Conservation (phyloP, 2,113 vertebrate genomes). For the Lagopus leucura region DNA sequence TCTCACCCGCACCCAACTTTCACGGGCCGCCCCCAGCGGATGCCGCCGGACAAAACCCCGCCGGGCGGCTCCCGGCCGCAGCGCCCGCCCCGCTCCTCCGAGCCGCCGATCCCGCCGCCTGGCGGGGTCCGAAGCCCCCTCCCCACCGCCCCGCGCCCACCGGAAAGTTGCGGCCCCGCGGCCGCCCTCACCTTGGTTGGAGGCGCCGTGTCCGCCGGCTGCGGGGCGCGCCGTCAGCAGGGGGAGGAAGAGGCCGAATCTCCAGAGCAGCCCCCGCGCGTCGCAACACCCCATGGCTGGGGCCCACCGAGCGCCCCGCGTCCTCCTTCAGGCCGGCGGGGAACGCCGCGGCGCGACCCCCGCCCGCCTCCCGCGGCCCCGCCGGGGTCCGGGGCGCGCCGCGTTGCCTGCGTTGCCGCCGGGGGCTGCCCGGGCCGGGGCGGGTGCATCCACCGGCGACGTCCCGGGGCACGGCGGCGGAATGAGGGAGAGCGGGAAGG, state of each 20-base stretch:
- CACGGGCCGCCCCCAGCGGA: too few species aligned
- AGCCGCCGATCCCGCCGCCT: too few species aligned
- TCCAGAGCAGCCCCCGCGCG: conserved; percentile 69
- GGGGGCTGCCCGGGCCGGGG: not conserved
- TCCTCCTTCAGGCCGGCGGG: conserved; percentile 48
- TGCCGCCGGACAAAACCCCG: too few species aligned
- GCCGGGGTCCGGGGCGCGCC: conserved; percentile 40
- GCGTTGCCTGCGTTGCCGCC: not conserved
- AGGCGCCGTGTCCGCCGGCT: conserved; percentile 70
- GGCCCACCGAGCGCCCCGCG: not conserved
- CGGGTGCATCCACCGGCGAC: conserved; percentile 58
- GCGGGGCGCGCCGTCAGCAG: conserved; percentile 70
- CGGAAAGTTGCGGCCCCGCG: not conserved
- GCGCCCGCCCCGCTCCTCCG: too few species aligned
- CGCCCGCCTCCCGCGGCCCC: not conserved
- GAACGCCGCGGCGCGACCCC: conserved; percentile 22
- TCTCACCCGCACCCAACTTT: too few species aligned
- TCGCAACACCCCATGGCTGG: conserved; percentile 76
- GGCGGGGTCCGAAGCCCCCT: not conserved
- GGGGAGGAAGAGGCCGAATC: conserved; percentile 74
- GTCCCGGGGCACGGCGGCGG: conserved; percentile 46
- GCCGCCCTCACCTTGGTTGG: conserved; percentile 77
- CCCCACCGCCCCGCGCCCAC: not conserved
- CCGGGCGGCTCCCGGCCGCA: too few species aligned
- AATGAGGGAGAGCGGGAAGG: too few species aligned